Conservation (phyloP, 2,797 vertebrate genomes). For the Malurus splendens region DNA sequence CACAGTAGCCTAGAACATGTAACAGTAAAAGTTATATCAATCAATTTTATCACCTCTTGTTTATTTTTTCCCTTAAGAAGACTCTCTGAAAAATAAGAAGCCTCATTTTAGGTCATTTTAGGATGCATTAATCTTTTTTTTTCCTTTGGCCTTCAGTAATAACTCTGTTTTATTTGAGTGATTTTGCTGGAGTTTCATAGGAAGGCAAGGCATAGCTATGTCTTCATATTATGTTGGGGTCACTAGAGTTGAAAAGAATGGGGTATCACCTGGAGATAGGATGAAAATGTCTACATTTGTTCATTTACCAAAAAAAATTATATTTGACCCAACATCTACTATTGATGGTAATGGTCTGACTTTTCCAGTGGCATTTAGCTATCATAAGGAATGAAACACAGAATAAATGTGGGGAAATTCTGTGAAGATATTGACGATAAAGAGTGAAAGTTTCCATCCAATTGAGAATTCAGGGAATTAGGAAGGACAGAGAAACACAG, state of each 20-base stretch:
- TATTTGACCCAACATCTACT: neutral
- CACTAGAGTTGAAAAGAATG: neutral
- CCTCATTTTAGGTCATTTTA: neutral
- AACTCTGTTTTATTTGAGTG: neutral
- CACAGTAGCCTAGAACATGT: neutral
- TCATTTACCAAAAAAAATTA: neutral
- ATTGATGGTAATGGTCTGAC: neutral
- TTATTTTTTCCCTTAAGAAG: neutral
- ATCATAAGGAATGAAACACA: neutral
- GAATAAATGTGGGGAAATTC: neutral
- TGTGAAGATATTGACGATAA: neutral
- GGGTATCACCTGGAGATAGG: neutral
- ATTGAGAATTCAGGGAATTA: neutral
- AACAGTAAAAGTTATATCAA: neutral
- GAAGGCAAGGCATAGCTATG: neutral
- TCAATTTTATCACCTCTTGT: neutral
- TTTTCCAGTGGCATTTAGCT: neutral
- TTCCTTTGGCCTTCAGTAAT: neutral
- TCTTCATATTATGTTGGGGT: neutral
- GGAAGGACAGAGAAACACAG: neutral
- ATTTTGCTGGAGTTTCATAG: neutral
- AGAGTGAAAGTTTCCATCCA: neutral
- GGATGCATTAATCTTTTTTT: neutral
- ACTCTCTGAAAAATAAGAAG: neutral
- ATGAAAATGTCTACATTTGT: neutral